Conservation (phyloP, 2,888 invertebrate species). For the Tillus elongatus region DNA sequence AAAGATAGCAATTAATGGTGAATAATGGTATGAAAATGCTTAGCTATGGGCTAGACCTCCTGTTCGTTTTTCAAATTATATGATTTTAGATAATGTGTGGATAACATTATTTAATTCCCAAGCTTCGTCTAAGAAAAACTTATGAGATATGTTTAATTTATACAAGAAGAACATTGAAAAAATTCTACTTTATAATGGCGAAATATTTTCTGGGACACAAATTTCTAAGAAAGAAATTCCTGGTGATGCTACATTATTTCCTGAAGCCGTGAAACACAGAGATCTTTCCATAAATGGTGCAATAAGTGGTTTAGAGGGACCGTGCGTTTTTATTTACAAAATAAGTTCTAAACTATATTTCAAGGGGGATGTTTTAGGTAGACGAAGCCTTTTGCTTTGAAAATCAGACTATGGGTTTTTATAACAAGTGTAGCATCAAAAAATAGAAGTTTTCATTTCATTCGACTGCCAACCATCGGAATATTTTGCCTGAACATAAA, state of each 20-base stretch:
- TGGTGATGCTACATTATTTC: conserved; percentile 49
- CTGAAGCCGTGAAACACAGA: conserved; percentile 37
- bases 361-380: conserved; percentile 75
- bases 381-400: conserved; percentile 70
- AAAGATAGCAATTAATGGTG: too few species aligned
- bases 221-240: conserved; percentile 20
- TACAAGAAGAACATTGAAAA: conserved; percentile 38
- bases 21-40: too few species aligned
- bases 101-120: conserved; percentile 27
- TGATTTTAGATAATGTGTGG: conserved; percentile 30
- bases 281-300: conserved; percentile 32
- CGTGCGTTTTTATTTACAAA: conserved; percentile 73
- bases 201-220: conserved; percentile 55
- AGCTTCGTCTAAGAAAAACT: conserved; percentile 4
- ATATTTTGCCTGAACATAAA: conserved; percentile 47
- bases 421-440: conserved; percentile 49
- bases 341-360: conserved; percentile 57
- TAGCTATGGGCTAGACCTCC: too few species aligned
- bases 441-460: conserved; percentile 44
- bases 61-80: too few species aligned
- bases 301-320: conserved; percentile 61
- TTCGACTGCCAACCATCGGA: conserved; percentile 57
- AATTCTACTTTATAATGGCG: conserved; percentile 80
- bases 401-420: conserved; percentile 36
- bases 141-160: too few species aligned